Evolutionary conservation across 2,797 vertebrate genomes (phyloP), one percentile per base, ranked within the genome.

Genomic region (Alca torda): DNA sequence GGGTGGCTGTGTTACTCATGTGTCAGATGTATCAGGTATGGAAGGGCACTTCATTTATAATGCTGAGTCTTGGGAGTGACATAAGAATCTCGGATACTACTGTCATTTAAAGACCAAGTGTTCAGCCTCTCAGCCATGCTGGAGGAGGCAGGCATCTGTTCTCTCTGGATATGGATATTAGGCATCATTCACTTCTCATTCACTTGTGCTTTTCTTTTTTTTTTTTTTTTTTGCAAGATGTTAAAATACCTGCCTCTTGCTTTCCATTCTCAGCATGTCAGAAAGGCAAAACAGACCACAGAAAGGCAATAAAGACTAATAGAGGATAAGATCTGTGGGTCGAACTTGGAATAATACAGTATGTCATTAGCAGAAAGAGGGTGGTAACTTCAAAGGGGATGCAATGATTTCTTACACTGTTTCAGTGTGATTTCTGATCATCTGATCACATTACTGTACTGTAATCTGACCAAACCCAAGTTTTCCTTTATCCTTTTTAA

Each of bases 1-100:
- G 99, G 99, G 99, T 99, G 92, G 99, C 99, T 12, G 99, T 99
- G 84, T 98, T 99, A 94, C 99, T 99, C 97, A 99, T 99, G 99
- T 99, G 99, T 98, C 99, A 99, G 97, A 99, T 99, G 98, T 99
- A 99, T 97, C 99, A 99, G 99, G 99, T 99, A 97, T 78, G 97
- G 79, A 69, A 86, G 79, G 64, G 20, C 37, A 35, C 9, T 92
- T 96, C 5, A 26, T 45, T 75, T 69, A 24, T 54, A 86, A 56
- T 64, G 41, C 45, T 73, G 26, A 86, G 23, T 65, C 59, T 81
- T 83, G 21, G 26, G 65, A 80, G 31, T 74, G 53, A 45, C 35
- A 43, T 63, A 61, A 74, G 17, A 73, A 28, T 79, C 70, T 68
- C 9, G 46, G 3, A 59, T 64, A 82, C n/a, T 67, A 84, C 39